Base-by-base conservation (phyloP, 2,113 vertebrate species). In the Numida meleagris region DNA sequence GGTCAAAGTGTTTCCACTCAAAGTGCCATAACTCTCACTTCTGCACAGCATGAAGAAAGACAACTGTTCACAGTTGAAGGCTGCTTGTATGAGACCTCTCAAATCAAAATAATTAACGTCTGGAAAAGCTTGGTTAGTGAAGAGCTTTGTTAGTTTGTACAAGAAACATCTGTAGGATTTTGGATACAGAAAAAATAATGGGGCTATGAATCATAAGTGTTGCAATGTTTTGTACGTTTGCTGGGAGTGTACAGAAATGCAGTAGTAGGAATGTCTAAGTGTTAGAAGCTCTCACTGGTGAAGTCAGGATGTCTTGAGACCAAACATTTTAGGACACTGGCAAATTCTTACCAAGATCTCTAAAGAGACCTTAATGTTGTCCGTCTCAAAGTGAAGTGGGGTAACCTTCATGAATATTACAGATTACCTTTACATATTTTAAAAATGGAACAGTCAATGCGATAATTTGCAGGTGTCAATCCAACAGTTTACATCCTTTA, bases 41-140 rank as follows among this genome's bases (percentile, higher is more conserved):
- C 68, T 86, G 42, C 62, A 72, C 73, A 76, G 57, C 66, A 76
- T 42, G 79, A 89, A 77, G 85, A 89, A 94, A 90, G 70, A 78
- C 2, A 3, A 81, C 79, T 88, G 85, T 75, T 95, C 73, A 63
- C 94, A 83, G 65, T 83, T 77, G 59, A 14, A 45, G 38, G 55
- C 46, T 91, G 88, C 23, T 55, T 67, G 34, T 31, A 73, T 6
- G 16, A 94, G 42, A 90, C 38, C 20, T 83, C 86, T 80, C 90
- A 93, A 71, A 83, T 34, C 33, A 86, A 93, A 94, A 86, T 63
- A 94, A 95, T 83, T 90, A 55, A 93, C 27, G 55, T 80, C 79
- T 90, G 61, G 72, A 94, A 71, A 90, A 0, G 9, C 18, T 61
- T 83, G 68, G 72, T 50, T 81, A 50, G 63, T 18, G 34, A 91